Base-by-base conservation (phyloP, 2,888 invertebrate species). In the Cerceris rybyensis region DNA sequence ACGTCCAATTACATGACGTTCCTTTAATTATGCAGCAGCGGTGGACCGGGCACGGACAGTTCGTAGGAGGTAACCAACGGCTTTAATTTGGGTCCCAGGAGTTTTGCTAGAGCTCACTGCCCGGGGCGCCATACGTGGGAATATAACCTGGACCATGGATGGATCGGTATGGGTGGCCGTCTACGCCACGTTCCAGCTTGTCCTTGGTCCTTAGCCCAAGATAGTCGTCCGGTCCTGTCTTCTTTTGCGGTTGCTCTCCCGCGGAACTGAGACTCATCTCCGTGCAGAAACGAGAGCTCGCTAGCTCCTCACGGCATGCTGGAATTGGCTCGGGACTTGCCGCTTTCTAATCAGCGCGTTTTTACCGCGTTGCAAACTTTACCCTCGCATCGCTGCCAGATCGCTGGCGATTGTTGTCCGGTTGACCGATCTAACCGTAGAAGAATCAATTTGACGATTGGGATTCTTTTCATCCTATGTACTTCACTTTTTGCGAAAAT, bases 41-140 rank as follows among this genome's bases (percentile, higher is more conserved):
- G 83, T 88, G 83, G 88, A 89, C 88, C 86, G 83, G 81, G 72
- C 82, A 83, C 82, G 85, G 78, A 83, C 84, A 86, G 86, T 87
- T 88, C 85, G 87, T 89, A 87, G 89, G 87, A 89, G 86, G 82
- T 74, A 86, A 75, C 80, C 80, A 84, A 83, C 88, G 84, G 85
- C 88, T 89, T 91, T 91, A 91, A 91, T 91, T 91, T 91, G 90
- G 90, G 88, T 89, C 89, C 83, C 81, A 80, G 84, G 85, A 90
- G 89, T 88, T 89, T 88, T 81, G 88, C 88, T 88, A 89, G 89
- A 89, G 85, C 78, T 88, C 87, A 83, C 80, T 70, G 85, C 85
- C 91, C 82, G 88, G 86, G 91, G 91, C 91, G 87, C 83, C 87
- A 85, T 90, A 91, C 90, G 90, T 90, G 91, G 90, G 90, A 90